Percentiles rank a stretch among this genome's conserved stretches.
Evolutionary conservation across 2,888 invertebrate species (phyloP).

Genomic region (Aricia artaxerxes): DNA sequence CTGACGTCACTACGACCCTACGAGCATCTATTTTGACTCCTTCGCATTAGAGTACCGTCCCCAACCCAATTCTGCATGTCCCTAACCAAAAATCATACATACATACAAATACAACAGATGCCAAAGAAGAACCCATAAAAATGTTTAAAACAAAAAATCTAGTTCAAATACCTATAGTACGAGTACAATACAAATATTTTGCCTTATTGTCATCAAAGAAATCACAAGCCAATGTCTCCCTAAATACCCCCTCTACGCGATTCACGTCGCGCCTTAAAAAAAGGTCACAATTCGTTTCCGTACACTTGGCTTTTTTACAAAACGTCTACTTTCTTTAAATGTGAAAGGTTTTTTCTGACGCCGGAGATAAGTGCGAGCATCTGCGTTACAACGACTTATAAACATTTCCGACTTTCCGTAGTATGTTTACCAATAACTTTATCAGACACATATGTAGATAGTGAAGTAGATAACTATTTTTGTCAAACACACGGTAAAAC

Average conservation of each 20-base stretch:
- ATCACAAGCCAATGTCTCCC: neutral
- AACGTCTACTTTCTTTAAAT: conserved; percentile 42
- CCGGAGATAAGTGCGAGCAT: neutral
- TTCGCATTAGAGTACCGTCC: too few relatives aligned
- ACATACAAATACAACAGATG: too few relatives aligned
- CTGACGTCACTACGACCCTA: too few relatives aligned
- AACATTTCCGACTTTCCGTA: neutral
- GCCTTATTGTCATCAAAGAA: neutral
- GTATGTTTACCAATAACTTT: neutral
- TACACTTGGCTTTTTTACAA: conserved; percentile 44
- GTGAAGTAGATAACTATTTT: neutral
- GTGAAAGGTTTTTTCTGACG: conserved; percentile 20
- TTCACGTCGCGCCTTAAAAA: conserved; percentile 44
- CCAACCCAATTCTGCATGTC: too few relatives aligned
- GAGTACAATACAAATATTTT: neutral
- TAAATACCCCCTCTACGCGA: conserved; percentile 38
- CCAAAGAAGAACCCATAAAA: too few relatives aligned
- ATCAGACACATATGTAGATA: neutral
- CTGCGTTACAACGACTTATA: neutral
- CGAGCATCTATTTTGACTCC: too few relatives aligned
- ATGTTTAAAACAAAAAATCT: too few relatives aligned
- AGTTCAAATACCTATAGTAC: too few relatives aligned
- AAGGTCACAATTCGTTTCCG: conserved; percentile 42
- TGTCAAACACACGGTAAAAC: too few relatives aligned
- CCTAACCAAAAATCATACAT: too few relatives aligned